Percentiles rank a stretch among this genome's conserved stretches.
Evolutionary conservation across 2,888 invertebrate genomes (phyloP).

Genomic region (Anticlea derivata): DNA sequence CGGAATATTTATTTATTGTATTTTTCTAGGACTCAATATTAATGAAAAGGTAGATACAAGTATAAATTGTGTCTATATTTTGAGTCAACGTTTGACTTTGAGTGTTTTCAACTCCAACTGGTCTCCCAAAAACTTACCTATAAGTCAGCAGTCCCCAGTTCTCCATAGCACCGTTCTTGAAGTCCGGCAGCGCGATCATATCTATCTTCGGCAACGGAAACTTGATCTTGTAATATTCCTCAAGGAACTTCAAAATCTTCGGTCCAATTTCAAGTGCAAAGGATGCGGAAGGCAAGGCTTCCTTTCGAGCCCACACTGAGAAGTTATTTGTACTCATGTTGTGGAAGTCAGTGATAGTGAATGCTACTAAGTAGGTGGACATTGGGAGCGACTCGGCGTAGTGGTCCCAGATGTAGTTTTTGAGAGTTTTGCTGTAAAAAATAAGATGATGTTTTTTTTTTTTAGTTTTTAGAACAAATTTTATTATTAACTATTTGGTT

Average conservation of each 20-base stretch:
- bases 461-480: too few species aligned
- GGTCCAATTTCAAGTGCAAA: conserved; percentile 91
- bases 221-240: conserved; percentile 89
- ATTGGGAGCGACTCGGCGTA: conserved; percentile 91
- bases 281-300: conserved; percentile 88
- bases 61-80: too few species aligned
- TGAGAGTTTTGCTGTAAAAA: conserved; percentile 76
- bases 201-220: conserved; percentile 94
- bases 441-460: background rate
- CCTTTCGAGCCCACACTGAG: conserved; percentile 88
- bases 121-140: conserved; percentile 71
- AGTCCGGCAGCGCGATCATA: conserved; percentile 96
- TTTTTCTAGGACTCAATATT: too few species aligned
- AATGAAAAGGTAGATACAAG: too few species aligned
- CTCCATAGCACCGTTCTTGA: conserved; percentile 95
- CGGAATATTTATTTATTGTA: too few species aligned
- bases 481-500: too few species aligned
- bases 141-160: conserved; percentile 93
- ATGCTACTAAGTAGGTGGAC: conserved; percentile 95
- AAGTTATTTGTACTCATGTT: conserved; percentile 83
- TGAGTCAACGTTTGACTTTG: too few species aligned
- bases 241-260: conserved; percentile 87
- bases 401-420: conserved; percentile 89
- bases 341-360: conserved; percentile 91
- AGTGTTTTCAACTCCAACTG: too few species aligned